These are phyloP conservation scores for Trachymyrmex septentrionalis DNA, from an alignment of 1,140 invertebrate genomes.

Conservation along the genomic window DNA sequence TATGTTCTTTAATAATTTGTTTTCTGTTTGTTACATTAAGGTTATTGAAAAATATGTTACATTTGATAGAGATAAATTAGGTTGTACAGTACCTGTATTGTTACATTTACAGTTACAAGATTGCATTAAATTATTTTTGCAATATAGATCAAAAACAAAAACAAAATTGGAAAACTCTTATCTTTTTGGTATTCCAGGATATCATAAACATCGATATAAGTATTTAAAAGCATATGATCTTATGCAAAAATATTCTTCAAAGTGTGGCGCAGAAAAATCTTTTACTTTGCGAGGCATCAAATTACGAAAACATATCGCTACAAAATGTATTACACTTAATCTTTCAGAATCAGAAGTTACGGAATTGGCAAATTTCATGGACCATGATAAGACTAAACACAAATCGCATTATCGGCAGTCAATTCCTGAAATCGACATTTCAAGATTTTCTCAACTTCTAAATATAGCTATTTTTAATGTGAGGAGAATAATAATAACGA, in stretches of 20 bases:
- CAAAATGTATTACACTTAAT: background rate
- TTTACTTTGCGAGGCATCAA: background rate
- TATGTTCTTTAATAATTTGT: background rate
- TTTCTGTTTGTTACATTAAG: background rate
- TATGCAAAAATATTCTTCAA: background rate
- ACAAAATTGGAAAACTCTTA: background rate
- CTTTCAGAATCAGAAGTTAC: background rate
- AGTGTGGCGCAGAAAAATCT: background rate
- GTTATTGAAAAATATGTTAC: background rate
- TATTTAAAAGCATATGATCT: background rate
- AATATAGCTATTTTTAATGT: constrained; percentile 7
- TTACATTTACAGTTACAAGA: background rate
- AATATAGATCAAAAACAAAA: background rate
- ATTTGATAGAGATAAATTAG: constrained; percentile 14
- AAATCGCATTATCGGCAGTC: background rate
- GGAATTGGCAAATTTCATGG: background rate
- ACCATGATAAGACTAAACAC: background rate
- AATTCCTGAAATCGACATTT: background rate
- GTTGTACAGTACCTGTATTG: background rate
- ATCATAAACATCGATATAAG: background rate
- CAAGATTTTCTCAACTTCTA: background rate
- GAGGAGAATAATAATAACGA: background rate
- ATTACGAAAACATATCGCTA: background rate
- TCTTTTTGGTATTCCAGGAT: background rate
- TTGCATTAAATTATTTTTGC: background rate